Evolutionary conservation across 2,888 invertebrate species (phyloP), one percentile per base, ranked within the genome.

Genomic region (Crematogaster levior): DNA sequence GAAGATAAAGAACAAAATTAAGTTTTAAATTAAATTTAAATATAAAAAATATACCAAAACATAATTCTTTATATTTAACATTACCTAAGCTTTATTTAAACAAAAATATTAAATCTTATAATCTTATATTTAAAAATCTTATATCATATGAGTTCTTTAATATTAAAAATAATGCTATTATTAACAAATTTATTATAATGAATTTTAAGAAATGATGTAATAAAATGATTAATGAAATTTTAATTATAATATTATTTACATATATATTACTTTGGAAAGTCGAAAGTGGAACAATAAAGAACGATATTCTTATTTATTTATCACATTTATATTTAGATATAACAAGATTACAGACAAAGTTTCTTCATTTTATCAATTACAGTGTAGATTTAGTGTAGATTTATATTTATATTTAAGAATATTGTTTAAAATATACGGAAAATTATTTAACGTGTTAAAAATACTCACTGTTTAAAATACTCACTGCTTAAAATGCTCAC

Each of bases 401-500:
- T 65, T 68, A 68, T n/a, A n/a, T n/a, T n/a, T n/a, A n/a, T n/a
- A n/a, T n/a, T n/a, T n/a, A n/a, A n/a, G n/a, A n/a, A n/a, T n/a
- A n/a, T n/a, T n/a, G 5, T 43, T 75, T 10, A 1, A 37, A 63
- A 65, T 75, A 51, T 58, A n/a, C n/a, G 10, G 3, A 51, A 60
- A 56, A 43, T 21, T n/a, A n/a, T n/a, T n/a, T n/a, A n/a, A n/a
- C n/a, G n/a, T n/a, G n/a, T n/a, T n/a, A 1, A 34, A 5, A 12
- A 27, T 34, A 6, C 34, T 34, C 4, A 34, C 3, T 34, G 6
- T 34, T 34, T 56, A 21, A 70, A 40, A 53, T 82, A 88, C 84
- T 88, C 85, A 89, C 89, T 84, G 56, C 77, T 66, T 63, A 40
- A 34, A 66, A 53, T n/a, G n/a, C n/a, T n/a, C n/a, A n/a, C 66